phyloP scores from a whole-genome alignment of 2,797 vertebrate genomes.

The Synaphobranchus kaupii region DNA sequence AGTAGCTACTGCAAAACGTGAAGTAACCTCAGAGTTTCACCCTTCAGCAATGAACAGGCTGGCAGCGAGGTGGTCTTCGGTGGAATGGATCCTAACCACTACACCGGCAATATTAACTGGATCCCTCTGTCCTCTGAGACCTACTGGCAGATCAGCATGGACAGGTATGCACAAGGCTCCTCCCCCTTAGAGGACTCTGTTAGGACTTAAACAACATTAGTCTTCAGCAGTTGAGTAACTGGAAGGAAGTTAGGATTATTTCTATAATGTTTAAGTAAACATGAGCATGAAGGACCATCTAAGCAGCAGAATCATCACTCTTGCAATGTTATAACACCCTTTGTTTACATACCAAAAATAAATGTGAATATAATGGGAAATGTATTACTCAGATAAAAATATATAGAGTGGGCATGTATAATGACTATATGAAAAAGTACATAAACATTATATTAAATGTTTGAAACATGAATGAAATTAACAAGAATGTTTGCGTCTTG shows the following conservation, averaged over 20 bases:
- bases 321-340: no score
- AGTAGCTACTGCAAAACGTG: not conserved
- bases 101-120: slow-evolving; percentile 33
- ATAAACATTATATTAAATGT: no score
- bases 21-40: not conserved
- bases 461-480: no score
- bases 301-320: no score
- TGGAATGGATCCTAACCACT: slow-evolving; percentile 13
- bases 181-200: not conserved
- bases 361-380: no score
- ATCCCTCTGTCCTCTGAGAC: slow-evolving; percentile 16
- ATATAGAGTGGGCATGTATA: no score
- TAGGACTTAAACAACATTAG: not conserved
- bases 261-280: no score
- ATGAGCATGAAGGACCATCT: no score
- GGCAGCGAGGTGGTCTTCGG: slow-evolving; percentile 25
- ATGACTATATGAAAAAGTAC: not conserved
- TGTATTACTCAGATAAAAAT: no score
- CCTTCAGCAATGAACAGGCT: not conserved
- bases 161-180: slow-evolving; percentile 21
- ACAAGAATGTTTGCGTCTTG: no score
- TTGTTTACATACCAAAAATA: no score
- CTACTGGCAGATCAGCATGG: slow-evolving; percentile 38
- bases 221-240: not conserved
- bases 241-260: not conserved